Evolutionary conservation across 2,113 vertebrate genomes (phyloP).

Genomic region (Leucosticte australis): DNA sequence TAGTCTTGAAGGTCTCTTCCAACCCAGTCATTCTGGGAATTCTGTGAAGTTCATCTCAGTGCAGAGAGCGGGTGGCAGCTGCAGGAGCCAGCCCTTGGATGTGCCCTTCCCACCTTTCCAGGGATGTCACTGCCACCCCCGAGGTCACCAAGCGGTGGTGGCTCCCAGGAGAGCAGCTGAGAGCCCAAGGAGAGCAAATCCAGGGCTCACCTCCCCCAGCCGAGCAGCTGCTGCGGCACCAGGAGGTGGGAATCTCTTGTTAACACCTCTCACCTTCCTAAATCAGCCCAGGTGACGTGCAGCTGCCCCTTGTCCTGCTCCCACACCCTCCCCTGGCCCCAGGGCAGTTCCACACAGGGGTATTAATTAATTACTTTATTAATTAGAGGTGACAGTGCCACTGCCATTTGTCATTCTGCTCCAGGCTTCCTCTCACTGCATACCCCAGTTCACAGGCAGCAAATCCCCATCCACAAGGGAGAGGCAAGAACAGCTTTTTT

Average conservation of each 20-base stretch:
- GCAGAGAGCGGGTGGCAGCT: accelerated
- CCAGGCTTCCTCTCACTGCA: neutral
- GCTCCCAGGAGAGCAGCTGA: neutral
- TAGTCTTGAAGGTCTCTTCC: neutral
- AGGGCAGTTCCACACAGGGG: neutral
- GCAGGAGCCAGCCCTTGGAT: neutral
- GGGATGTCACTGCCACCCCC: accelerated
- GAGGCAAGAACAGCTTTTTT: neutral
- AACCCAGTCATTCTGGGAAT: neutral
- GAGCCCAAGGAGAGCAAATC: neutral
- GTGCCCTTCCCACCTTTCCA: accelerated
- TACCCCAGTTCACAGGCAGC: neutral
- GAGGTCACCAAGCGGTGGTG: accelerated
- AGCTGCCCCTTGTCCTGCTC: neutral
- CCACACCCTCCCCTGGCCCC: neutral
- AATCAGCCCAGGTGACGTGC: accelerated
- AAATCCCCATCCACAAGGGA: neutral
- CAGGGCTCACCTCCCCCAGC: neutral
- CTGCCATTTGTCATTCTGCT: neutral
- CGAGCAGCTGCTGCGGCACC: neutral
- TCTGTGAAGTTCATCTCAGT: neutral
- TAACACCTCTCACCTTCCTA: neutral
- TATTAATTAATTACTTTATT: neutral
- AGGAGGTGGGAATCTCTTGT: neutral
- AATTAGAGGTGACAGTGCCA: neutral